These are phyloP conservation scores for Penaeus japonicus DNA, from an alignment of 1,140 invertebrate species.

Conservation along the genomic window DNA sequence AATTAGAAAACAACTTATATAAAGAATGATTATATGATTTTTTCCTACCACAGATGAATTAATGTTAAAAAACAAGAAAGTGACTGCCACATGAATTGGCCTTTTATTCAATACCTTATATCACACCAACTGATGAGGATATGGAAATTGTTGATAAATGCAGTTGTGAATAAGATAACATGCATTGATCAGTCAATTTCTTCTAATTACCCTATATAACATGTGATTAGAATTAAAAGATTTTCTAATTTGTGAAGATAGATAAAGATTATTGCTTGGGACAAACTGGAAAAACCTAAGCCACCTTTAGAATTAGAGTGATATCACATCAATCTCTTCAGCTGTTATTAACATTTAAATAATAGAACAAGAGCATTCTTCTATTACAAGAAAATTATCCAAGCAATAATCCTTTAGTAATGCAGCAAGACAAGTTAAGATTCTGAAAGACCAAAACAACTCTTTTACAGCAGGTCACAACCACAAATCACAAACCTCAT, in stretches of 20 bases:
- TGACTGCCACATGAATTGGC: neutral
- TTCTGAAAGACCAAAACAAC: conserved; percentile 26
- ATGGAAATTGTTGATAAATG: no score
- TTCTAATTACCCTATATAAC: neutral
- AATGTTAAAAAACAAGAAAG: no score
- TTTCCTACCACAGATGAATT: no score
- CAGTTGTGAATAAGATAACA: no score
- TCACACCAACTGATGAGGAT: neutral
- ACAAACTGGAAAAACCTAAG: neutral
- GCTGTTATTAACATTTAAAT: no score
- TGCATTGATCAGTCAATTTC: no score
- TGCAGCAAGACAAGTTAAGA: conserved; percentile 28
- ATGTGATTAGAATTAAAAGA: neutral
- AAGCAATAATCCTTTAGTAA: neutral
- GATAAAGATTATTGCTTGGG: neutral
- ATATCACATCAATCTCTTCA: no score
- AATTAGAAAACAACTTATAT: no score
- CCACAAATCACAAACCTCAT: conserved; percentile 54
- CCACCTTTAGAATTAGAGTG: no score
- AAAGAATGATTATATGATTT: no score
- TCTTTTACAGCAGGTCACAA: conserved; percentile 18
- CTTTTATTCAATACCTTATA: neutral
- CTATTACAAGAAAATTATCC: no score
- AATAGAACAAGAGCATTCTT: no score
- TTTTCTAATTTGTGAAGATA: neutral